Base-by-base conservation (phyloP, 92 coral and sea anemone genomes). In the Phenganax marumi region DNA sequence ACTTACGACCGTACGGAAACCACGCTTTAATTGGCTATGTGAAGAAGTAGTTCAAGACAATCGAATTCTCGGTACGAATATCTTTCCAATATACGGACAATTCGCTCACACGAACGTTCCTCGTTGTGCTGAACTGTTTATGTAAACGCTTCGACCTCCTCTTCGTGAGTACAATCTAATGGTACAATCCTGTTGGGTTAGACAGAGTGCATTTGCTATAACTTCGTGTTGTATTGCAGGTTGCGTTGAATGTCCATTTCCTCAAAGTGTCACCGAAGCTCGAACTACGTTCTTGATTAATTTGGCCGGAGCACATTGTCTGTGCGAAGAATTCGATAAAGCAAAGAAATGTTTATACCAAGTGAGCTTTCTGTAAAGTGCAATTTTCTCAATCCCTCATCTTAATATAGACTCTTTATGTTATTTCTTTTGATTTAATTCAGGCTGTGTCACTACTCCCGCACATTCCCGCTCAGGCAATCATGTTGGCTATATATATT, bases 311-410 rank as follows among this genome's bases (percentile, higher is more conserved):
- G 91, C 97, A 47, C 91, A 90, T 84, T 87, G 97, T 70, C 85
- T 95, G 33, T 89, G 95, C 57, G 87, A 90, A 72, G 98, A 95
- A 68, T 90, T 86, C 76, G 98, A 95, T 81, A 95, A 95, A 73
- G 98, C 97, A 7, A 90, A 88, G 79, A 88, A 89, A 62, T 92
- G 98, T 81, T 84, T 95, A 55, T 87, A 83, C 53, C 98, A 95
- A 93, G 98, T 95, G 81, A 33, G 58, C 2, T 46, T 51, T 23
- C 12, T 17, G 21, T 8, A 8, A 57, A 39, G 53, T 39, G 8
- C 76, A 47, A 4, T 71, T 17, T 22, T 8, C 13, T 17, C 72
- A 23, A 9, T 33, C 26, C 25, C 12, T 65, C 6, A 18, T 24
- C 17, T 69, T 18, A 11, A 69, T 69, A 25, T 11, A 10, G 62